Evolutionary conservation across 2,888 invertebrate genomes (phyloP).

Genomic region (Noctua comes): DNA sequence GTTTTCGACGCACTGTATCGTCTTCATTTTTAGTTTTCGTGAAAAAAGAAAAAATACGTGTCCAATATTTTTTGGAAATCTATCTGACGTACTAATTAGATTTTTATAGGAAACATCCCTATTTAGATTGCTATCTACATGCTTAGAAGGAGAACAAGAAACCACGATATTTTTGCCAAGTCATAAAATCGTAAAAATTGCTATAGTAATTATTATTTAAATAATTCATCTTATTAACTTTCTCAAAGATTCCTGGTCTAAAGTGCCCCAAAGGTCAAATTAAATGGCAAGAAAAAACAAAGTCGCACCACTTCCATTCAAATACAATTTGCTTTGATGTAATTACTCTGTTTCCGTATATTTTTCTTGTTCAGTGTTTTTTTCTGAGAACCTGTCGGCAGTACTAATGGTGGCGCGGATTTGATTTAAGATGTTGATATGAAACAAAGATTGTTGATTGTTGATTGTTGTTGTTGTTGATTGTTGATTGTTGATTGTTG

Average conservation of each 20-base stretch:
- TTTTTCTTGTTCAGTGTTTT: slow-evolving; percentile 27
- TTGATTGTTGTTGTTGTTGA: no score
- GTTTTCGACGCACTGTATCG: no score
- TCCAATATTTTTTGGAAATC: no score
- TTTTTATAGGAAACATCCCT: no score
- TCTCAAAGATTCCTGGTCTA: slow-evolving; percentile 4
- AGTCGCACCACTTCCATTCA: slow-evolving; percentile 19
- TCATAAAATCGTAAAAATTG: background rate
- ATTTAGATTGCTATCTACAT: no score
- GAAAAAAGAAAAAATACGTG: no score
- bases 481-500: no score
- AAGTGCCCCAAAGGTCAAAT: slow-evolving; percentile 25
- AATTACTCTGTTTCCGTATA: slow-evolving; percentile 41
- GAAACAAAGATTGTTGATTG: no score
- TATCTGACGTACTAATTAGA: no score
- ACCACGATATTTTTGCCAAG: background rate
- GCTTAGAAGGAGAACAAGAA: no score
- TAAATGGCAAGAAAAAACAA: slow-evolving; percentile 6
- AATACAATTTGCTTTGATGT: slow-evolving; percentile 44
- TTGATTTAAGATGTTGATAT: slow-evolving; percentile 8
- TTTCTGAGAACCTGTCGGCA: slow-evolving; percentile 3
- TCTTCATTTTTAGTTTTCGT: no score
- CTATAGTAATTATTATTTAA: slow-evolving; percentile 12
- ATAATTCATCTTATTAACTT: background rate
- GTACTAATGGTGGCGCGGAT: slow-evolving; percentile 10